Base-by-base conservation (phyloP, 2,797 vertebrate genomes). In the Gastrophryne carolinensis region DNA sequence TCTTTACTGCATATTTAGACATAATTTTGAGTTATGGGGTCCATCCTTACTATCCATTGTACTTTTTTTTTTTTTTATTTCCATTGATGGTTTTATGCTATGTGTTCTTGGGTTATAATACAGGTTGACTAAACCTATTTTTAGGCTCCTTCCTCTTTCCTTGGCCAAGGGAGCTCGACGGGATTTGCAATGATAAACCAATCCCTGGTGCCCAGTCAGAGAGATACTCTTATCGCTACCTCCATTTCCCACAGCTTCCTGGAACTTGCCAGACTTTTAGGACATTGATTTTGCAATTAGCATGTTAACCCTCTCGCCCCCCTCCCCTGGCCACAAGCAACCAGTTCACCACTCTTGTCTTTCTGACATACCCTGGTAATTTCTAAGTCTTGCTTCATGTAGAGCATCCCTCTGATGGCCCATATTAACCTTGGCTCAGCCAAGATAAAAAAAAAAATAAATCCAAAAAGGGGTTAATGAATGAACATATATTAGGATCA, bases 281-380 rank as follows among this genome's bases (percentile, higher is more conserved):
- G 81, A 88, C 93, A 99, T 99, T 97, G 98, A 99, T 99, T 98
- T 98, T 98, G 89, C 94, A 96, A 95, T 98, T 93, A 95, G 96
- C 91, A 89, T 93, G 93, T 95, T 94, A 97, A 96, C 96, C 95
- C 95, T 95, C 87, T 88, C 81, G n/a, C 87, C 89, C 87, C 84
- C 75, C 81, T 84, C 78, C 82, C 83, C 83, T 83, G 83, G 83
- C 87, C 87, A 83, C n/a, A n/a, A n/a, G n/a, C n/a, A n/a, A n/a
- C n/a, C n/a, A n/a, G n/a, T n/a, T n/a, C n/a, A n/a, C n/a, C n/a
- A n/a, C n/a, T n/a, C n/a, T n/a, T n/a, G n/a, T n/a, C n/a, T n/a
- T n/a, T n/a, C n/a, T n/a, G n/a, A n/a, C n/a, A n/a, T n/a, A n/a
- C n/a, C n/a, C n/a, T n/a, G n/a, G n/a, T n/a, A n/a, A n/a, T n/a